Conservation (phyloP, 1,140 invertebrate genomes). For the Meloidogyne hapla region DNA sequence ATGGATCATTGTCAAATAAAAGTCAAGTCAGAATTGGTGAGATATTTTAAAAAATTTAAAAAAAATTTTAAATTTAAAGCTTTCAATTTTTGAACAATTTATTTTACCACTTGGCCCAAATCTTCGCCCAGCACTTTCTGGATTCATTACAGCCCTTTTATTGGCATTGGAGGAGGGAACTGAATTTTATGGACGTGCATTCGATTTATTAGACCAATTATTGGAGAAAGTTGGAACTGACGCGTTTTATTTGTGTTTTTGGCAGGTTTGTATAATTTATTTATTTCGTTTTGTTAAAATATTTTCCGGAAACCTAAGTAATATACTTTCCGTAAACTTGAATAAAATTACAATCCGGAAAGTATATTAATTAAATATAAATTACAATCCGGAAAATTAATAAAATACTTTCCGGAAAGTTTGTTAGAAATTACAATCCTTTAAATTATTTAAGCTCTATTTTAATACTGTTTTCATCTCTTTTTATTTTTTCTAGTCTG, state of each 20-base stretch:
- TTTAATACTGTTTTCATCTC: neutral
- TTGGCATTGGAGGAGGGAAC: slow-evolving; percentile 85
- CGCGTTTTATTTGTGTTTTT: slow-evolving; percentile 83
- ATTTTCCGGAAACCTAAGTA: no score
- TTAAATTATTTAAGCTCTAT: neutral
- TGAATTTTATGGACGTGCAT: slow-evolving; percentile 83
- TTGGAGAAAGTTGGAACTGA: slow-evolving; percentile 76
- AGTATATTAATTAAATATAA: no score
- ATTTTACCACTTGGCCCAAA: slow-evolving; percentile 81
- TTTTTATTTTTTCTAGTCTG: slow-evolving; percentile 66
- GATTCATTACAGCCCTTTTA: slow-evolving; percentile 80
- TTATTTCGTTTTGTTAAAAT: slow-evolving; percentile 2
- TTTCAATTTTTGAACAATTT: slow-evolving; percentile 86
- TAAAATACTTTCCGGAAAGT: no score
- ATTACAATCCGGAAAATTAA: no score
- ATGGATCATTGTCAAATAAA: slow-evolving; percentile 81
- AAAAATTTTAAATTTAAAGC: slow-evolving; percentile 18
- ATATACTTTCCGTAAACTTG: no score
- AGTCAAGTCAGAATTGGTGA: slow-evolving; percentile 75
- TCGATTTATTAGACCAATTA: slow-evolving; percentile 76
- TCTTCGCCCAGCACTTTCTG: slow-evolving; percentile 80
- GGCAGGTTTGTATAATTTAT: slow-evolving; percentile 70
- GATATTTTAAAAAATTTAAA: neutral
- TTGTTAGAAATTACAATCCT: no score
- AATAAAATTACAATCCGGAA: no score